Evolutionary conservation across 2,888 invertebrate genomes (phyloP), one percentile per base, ranked within the genome.

Genomic region (Tetrapedia diversipes): DNA sequence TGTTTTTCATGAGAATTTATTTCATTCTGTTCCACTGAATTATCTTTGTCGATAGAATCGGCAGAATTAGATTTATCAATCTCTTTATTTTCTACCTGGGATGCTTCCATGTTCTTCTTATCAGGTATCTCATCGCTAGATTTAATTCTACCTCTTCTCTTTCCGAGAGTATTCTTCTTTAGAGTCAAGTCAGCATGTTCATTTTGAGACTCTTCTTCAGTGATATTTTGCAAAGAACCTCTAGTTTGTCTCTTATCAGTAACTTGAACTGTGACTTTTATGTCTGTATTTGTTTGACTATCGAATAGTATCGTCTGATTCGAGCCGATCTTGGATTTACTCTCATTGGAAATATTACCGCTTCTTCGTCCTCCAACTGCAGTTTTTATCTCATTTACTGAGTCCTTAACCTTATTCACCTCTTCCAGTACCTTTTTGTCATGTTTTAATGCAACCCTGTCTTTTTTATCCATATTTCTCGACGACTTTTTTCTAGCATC

Each of bases 401-500:
- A 45, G 0, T 53, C 64, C 0, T 27, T 34, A 16, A 19, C 53
- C n/a, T 41, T 77, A 45, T 10, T 59, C 0, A 41, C 7, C 22
- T 70, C 66, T 0, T 65, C 76, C 16, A 7, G 0, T 8, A 14
- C 56, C 19, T n/a, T 11, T 54, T 65, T 61, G 0, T 77, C 69
- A 2, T 67, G 54, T 0, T 71, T 61, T 11, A n/a, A 34, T n/a
- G 8, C 51, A 1, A 10, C 1, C 16, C 32, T 60, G 0, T 29
- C 49, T 39, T 81, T 87, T 63, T 80, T 89, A 0, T 87, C 87
- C 0, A 75, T 59, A 24, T 81, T 89, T 54, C 89, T 88, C 43
- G 82, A 76, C 0, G 88, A 90, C 54, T 89, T 90, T 57, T 87
- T 86, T 56, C 86, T n/a, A 0, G 43, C 34, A 7, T 66, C 71